Conservation (phyloP, 2,888 invertebrate genomes). For the Neria commutata region DNA sequence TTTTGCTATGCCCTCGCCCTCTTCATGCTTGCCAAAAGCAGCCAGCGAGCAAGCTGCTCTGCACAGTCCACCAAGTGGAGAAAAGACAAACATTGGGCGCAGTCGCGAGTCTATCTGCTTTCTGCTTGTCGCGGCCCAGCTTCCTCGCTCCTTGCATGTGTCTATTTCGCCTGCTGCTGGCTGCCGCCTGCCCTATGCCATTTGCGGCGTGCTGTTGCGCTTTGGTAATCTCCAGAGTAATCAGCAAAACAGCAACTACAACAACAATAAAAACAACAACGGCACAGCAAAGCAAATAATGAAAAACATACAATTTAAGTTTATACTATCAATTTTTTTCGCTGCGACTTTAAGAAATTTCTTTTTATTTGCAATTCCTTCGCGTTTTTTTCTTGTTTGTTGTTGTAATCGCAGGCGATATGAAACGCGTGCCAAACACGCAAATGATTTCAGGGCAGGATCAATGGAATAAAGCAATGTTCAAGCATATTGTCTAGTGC, state of each 20-base stretch:
- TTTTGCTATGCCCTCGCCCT: too few relatives aligned
- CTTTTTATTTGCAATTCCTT: constrained; percentile 8
- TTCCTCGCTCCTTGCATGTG: constrained; percentile 4
- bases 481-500: too few relatives aligned
- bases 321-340: background rate
- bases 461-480: too few relatives aligned
- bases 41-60: too few relatives aligned
- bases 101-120: too few relatives aligned
- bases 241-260: constrained; percentile 45
- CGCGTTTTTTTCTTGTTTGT: constrained; percentile 12
- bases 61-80: too few relatives aligned
- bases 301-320: background rate
- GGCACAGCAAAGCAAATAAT: constrained; percentile 1
- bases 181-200: background rate
- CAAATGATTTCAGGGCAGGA: constrained; percentile 1
- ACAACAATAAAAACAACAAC: constrained; percentile 16
- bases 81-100: background rate
- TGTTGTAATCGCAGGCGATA: constrained; percentile 10
- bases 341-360: too few relatives aligned
- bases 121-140: too few relatives aligned
- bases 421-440: constrained; percentile 26
- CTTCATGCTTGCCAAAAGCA: too few relatives aligned
- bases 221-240: constrained; percentile 40
- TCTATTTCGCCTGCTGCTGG: constrained; percentile 18
- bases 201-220: constrained; percentile 18